Base-by-base conservation (phyloP, 2,797 vertebrate species). In the Echiichthys vipera region DNA sequence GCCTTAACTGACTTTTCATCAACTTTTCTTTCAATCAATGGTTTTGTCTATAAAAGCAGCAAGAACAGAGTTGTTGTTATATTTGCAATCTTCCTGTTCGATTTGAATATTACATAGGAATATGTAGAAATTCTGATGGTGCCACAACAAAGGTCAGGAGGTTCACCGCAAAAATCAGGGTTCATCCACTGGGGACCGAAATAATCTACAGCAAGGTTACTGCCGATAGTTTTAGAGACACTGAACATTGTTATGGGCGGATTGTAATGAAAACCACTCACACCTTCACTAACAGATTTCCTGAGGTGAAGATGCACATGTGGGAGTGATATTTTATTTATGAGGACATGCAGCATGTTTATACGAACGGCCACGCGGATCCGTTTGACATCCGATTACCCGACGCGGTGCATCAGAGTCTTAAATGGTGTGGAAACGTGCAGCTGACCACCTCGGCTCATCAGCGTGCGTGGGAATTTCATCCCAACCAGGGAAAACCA, bases 401-500 rank as follows among this genome's bases (percentile, higher is more conserved):
- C 39, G 58, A 50, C 36, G 8, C 20, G 9, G n/a, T 12, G 32
- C 10, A 36, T 53, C 40, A 40, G 29, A 25, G 20, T 46, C 47
- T 64, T 43, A 70, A 65, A 56, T 7, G 55, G 18, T 20, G 27
- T 2, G 13, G 43, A 56, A 66, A 54, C 55, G 55, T 53, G 29
- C 36, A 10, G 40, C 12, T 6, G 15, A 25, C 27, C 65, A 36
- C 71, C 51, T n/a, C 0, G 17, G 66, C 73, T 80, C 61, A 82
- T 82, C 71, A 69, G 71, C 69, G 71, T 74, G 71, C 37, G 71
- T 53, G 49, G 66, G 34, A 34, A 56, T 78, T 74, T 78, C 67
- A 72, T 75, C 46, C 43, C 36, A 30, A 45, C 12, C 30, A 7
- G 20, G 39, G 56, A 74, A 34, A 74, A 51, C 61, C 71, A 49